These are phyloP conservation scores for Heliconius eleuchia DNA, from an alignment of 1,140 invertebrate species.

Conservation along the genomic window DNA sequence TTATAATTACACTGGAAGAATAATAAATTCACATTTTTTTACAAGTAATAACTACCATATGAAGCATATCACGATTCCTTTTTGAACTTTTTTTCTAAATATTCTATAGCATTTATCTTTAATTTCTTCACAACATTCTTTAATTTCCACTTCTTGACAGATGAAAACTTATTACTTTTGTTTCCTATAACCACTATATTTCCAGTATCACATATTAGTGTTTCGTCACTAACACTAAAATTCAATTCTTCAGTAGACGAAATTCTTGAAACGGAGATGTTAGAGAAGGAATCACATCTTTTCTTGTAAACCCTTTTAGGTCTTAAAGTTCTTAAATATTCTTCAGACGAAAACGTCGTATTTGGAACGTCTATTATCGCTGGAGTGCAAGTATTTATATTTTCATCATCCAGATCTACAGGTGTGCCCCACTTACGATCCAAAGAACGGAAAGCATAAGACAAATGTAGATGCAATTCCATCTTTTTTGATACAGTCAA, in stretches of 20 bases:
- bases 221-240: background rate
- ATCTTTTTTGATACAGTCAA: constrained; percentile 39
- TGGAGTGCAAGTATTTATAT: constrained; percentile 40
- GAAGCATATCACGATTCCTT: background rate
- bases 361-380: constrained; percentile 46
- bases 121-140: background rate
- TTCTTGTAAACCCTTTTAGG: background rate
- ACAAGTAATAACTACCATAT: too few relatives aligned
- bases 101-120: background rate
- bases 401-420: constrained; percentile 50
- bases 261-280: constrained; percentile 40
- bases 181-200: background rate
- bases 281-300: constrained; percentile 36
- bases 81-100: background rate
- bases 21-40: too few relatives aligned
- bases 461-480: constrained; percentile 60
- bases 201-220: background rate
- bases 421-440: constrained; percentile 59
- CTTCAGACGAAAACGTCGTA: constrained; percentile 59
- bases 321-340: constrained; percentile 47
- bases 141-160: background rate
- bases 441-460: constrained; percentile 52
- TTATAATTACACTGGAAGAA: background rate
- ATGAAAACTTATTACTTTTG: background rate
- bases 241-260: constrained; percentile 22